Conservation (phyloP, 1,140 invertebrate genomes). For the Mizuhopecten yessoensis region DNA sequence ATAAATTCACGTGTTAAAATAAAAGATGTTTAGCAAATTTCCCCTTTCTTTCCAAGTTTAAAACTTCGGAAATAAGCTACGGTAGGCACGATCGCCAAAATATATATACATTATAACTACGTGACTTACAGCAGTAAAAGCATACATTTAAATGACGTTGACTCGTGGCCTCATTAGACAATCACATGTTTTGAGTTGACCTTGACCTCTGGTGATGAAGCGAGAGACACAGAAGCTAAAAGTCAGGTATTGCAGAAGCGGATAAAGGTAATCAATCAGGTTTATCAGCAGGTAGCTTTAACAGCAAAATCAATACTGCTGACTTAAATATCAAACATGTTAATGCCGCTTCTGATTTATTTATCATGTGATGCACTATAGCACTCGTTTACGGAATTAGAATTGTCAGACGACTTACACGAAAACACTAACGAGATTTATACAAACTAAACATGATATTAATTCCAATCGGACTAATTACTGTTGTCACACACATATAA, state of each 20-base stretch:
- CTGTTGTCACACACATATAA: too few species aligned
- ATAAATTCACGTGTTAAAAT: too few species aligned
- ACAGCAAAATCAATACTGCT: background rate
- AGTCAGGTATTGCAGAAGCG: background rate
- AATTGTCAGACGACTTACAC: background rate
- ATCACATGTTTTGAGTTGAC: background rate
- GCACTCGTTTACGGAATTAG: background rate
- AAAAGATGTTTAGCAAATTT: too few species aligned
- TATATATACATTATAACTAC: too few species aligned
- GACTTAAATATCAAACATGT: slow-evolving; percentile 26
- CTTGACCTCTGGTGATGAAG: background rate
- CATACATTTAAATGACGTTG: too few species aligned
- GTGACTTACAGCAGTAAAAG: background rate
- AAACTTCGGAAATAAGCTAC: too few species aligned
- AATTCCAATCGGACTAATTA: background rate
- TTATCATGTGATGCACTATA: background rate
- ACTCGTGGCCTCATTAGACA: background rate
- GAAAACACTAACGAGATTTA: slow-evolving; percentile 3
- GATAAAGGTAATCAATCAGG: slow-evolving; percentile 18
- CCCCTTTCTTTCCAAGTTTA: too few species aligned
- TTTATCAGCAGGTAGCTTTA: slow-evolving; percentile 23
- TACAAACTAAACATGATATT: background rate
- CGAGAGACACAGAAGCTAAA: background rate
- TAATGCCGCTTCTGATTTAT: background rate
- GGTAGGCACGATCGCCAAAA: too few species aligned